phyloP scores from a whole-genome alignment of 2,113 vertebrate species.

The Ciconia boyciana region DNA sequence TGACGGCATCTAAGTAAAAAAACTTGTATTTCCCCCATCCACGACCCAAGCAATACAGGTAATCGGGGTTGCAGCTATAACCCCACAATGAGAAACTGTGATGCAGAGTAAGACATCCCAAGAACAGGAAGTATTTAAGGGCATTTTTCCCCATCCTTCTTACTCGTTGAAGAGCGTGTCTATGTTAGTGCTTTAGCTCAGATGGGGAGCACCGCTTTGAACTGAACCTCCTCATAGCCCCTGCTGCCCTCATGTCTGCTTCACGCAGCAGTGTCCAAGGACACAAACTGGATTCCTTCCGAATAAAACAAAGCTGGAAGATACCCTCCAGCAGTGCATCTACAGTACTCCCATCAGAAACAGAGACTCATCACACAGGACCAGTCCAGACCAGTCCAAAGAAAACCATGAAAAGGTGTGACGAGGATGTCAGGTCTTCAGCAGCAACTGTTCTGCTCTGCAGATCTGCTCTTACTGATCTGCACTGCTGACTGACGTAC shows the following conservation, averaged over 20 bases:
- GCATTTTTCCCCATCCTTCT: background rate
- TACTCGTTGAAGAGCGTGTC: background rate
- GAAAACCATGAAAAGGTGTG: background rate
- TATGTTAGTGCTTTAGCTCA: background rate
- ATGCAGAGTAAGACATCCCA: background rate
- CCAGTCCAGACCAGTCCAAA: background rate
- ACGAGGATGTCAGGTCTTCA: background rate
- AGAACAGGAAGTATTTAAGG: background rate
- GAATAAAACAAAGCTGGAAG: background rate
- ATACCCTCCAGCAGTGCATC: background rate
- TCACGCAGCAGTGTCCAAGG: fast-evolving
- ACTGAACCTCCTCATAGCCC: background rate
- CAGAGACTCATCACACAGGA: background rate
- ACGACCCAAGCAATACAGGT: background rate
- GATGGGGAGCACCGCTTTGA: background rate
- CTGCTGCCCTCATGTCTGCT: background rate
- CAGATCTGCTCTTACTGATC: background rate
- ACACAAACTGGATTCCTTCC: background rate
- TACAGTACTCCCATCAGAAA: background rate
- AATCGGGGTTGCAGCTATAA: background rate
- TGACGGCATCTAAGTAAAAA: background rate
- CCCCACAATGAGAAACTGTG: background rate
- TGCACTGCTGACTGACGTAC: background rate
- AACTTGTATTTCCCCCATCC: fast-evolving
- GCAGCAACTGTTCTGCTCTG: background rate